phyloP scores from a whole-genome alignment of 2,888 invertebrate genomes.

The Watsonalla binaria region DNA sequence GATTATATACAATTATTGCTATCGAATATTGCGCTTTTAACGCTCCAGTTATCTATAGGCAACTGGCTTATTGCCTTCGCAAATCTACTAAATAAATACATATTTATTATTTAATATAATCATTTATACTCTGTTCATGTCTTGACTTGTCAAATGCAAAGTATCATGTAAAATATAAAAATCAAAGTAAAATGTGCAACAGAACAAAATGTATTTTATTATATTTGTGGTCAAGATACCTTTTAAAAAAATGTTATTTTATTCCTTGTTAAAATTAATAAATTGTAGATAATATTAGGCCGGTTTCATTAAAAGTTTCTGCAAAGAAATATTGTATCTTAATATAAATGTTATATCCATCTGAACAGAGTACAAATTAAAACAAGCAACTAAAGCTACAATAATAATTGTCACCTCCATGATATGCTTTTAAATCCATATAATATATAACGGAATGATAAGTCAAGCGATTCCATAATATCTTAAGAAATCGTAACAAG shows the following conservation, averaged over 20 bases:
- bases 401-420: constrained; percentile 44
- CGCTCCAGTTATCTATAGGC: constrained; percentile 53
- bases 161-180: constrained; percentile 10
- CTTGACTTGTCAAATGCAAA: constrained; percentile 5
- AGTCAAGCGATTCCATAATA: constrained; percentile 38
- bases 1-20: constrained; percentile 75
- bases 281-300: too few species aligned
- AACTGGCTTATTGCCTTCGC: constrained; percentile 65
- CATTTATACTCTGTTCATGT: constrained; percentile 38
- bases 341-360: constrained; percentile 4
- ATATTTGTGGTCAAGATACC: too few species aligned
- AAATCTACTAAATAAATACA: constrained; percentile 48
- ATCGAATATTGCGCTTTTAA: constrained; percentile 72
- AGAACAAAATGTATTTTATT: constrained; percentile 3
- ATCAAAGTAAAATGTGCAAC: too few species aligned
- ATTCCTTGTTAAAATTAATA: too few species aligned
- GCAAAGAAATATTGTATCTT: not conserved
- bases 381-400: constrained; percentile 51
- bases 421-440: constrained; percentile 61
- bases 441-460: constrained; percentile 62
- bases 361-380: constrained; percentile 47
- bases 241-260: too few species aligned
- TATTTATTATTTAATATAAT: constrained; percentile 31
- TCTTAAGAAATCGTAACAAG: constrained; percentile 42
- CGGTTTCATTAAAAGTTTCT: not conserved